A percentile compares a stretch with the other conserved stretches of the same genome.
Conservation (phyloP, 2,113 vertebrate genomes). For the Mionectes macconnelli region DNA sequence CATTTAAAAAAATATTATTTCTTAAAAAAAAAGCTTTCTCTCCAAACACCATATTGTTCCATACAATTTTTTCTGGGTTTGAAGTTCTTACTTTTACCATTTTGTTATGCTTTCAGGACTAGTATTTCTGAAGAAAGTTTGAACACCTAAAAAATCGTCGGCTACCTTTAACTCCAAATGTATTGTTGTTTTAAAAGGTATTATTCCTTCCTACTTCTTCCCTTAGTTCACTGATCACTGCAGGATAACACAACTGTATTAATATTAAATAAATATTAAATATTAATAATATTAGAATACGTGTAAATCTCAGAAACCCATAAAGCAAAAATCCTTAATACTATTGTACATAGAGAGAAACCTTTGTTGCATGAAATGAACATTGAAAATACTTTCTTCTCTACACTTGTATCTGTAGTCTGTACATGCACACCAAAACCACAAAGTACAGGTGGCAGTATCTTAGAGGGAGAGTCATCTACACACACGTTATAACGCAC, state of each 20-base stretch:
- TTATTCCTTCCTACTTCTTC: background rate
- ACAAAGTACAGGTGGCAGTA: accelerated
- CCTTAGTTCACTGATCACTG: background rate
- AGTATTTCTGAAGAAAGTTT: background rate
- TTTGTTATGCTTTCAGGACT: background rate
- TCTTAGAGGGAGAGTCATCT: background rate
- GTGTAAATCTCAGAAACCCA: background rate
- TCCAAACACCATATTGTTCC: background rate
- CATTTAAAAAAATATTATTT: background rate
- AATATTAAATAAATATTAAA: background rate
- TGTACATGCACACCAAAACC: background rate
- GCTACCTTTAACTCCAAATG: accelerated
- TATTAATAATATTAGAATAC: background rate
- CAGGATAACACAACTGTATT: background rate
- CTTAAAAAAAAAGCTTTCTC: background rate
- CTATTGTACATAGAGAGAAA: background rate
- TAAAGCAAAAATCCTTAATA: background rate
- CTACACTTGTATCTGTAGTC: background rate
- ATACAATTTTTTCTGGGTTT: background rate
- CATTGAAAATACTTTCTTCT: background rate
- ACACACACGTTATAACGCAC: background rate
- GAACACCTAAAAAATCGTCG: background rate
- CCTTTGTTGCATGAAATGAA: background rate
- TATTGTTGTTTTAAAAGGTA: background rate
- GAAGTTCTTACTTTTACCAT: background rate